Base-by-base conservation (phyloP, 2,113 vertebrate species). In the Cebidichthys violaceus region DNA sequence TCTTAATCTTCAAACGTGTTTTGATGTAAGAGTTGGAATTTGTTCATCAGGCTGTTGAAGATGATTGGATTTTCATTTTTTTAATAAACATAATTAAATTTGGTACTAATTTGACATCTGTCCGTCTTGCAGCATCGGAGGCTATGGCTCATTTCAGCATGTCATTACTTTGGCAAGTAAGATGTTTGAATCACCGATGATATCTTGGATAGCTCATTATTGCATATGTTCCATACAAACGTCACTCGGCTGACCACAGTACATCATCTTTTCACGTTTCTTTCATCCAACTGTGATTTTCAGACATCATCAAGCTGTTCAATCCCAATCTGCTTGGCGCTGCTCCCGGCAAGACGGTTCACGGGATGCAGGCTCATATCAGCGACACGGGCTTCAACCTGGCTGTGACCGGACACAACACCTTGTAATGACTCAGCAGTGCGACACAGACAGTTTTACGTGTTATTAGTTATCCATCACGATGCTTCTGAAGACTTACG, bases 91-190 rank as follows among this genome's bases (percentile, higher is more conserved):
- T 1, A 35, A 5, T 8, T 39, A 8, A 4, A 52, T 31, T 37
- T 35, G 7, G 11, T 22, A 17, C 14, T 74, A 24, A 60, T 55
- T 20, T 29, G 24, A 55, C 60, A 1, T 69, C 47, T 47, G 52
- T 65, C 45, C 17, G 20, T 84, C n/a, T 41, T 68, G 7, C 76
- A 96, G 96, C 77, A 95, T 96, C 22, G 96, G 96, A 41, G 96
- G 96, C 35, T 90, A 94, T 6, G 93, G 95, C 9, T 92, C 94
- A 24, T 94, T 94, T 81, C 75, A 95, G 70, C 93, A 95, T 72
- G 93, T 93, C 80, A 95, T 96, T 72, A 96, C 96, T 52, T 92
- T 96, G 82, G 94, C 96, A 88, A 96, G 96, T 96, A 94, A 89
- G 95, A 75, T 35, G 73, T 71, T 70, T 70, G 27, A 15, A 70